A percentile compares a stretch with the other conserved stretches of the same genome.
Evolutionary conservation across 2,797 vertebrate species (phyloP).

Genomic region (Esox masquinongy): DNA sequence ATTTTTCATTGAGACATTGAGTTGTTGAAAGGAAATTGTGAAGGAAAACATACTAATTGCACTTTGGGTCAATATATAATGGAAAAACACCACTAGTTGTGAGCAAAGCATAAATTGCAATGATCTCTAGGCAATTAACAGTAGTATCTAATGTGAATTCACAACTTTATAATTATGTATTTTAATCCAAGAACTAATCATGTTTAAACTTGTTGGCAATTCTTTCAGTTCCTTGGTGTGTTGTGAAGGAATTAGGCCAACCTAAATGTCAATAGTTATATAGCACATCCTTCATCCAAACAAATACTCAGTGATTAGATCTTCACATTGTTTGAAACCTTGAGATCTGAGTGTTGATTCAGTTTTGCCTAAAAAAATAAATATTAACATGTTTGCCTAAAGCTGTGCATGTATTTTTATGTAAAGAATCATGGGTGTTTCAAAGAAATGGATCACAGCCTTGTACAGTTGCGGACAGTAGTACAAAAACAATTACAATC

Average conservation of each 20-base stretch:
- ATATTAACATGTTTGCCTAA: slow-evolving; percentile 21
- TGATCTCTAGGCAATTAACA: background rate
- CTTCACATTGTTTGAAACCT: background rate
- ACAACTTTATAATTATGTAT: background rate
- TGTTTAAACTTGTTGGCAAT: background rate
- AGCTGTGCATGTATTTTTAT: slow-evolving; percentile 42
- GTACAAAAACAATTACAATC: no score
- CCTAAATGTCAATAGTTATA: background rate
- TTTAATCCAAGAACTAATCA: background rate
- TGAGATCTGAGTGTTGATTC: slow-evolving; percentile 10
- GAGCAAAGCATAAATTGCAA: background rate
- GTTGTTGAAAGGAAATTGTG: slow-evolving; percentile 1
- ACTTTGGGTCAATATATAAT: slow-evolving; percentile 13
- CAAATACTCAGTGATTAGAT: background rate
- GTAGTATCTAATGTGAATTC: background rate
- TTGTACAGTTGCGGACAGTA: no score
- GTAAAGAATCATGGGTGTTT: background rate
- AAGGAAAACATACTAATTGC: slow-evolving; percentile 1
- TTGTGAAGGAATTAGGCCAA: background rate
- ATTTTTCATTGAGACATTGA: background rate
- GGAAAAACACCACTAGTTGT: slow-evolving; percentile 4
- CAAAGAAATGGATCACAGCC: no score
- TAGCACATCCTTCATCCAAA: background rate
- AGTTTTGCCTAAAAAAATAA: slow-evolving; percentile 43
- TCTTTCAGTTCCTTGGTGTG: background rate